Evolutionary conservation across 2,797 vertebrate genomes (phyloP), one percentile per base, ranked within the genome.

Genomic region (Leptatherina wallacei): DNA sequence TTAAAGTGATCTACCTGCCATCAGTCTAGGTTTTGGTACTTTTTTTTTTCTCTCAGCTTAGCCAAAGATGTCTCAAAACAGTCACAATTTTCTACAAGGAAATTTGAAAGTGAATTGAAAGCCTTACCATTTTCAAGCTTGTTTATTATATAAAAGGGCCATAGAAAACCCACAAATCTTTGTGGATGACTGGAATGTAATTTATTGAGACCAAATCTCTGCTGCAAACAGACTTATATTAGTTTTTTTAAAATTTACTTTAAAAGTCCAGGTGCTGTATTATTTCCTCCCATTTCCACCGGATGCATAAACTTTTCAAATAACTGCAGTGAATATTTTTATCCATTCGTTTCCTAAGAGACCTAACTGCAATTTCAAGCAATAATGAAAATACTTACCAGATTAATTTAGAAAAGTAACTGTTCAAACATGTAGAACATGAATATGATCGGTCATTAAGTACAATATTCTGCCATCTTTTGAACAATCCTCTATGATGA

Each of bases 101-200:
- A 56, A 6, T 35, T 61, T 62, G 29, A 80, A 76, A 80, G 71
- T 78, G 56, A 69, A 75, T 33, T 67, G 73, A 72, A 35, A 65
- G 66, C 38, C 71, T 79, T 70, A 58, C 6, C 69, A 29, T 47
- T 80, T 76, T 61, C 62, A 80, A 87, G 54, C 75, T 78, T 71
- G 69, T 85, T 85, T 71, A 73, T 80, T 55, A 55, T 65, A 14
- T 1, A 40, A 59, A 71, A 78, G 77, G 64, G 80, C 74, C 61
- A 75, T 61, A 6, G 58, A 35, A 49, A 84, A 73, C 78, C 69
- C 54, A 54, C 49, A 64, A 54, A 69, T 84, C 73, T 62, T 58
- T 29, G 54, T 40, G 64, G 73, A 83, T 84, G 55, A 80, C 54
- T 72, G 61, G 75, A 85, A 88, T 81, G 75, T 88, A 70, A 84